Evolutionary conservation across 2,797 vertebrate species (phyloP).

Genomic region (Platyrinchus mystaceus): DNA sequence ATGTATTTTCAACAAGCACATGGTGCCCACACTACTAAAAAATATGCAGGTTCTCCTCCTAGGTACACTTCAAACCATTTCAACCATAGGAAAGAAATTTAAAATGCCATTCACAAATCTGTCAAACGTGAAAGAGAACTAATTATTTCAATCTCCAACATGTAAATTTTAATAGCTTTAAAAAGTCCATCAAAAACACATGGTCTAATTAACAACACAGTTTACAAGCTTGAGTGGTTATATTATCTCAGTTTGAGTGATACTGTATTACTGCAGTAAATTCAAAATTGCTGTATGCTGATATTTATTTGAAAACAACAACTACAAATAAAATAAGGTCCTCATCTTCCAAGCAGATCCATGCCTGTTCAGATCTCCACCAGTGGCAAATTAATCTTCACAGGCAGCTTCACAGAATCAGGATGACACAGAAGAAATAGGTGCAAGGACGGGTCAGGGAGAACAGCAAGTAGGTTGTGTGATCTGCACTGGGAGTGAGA

Average conservation of each 20-base stretch:
- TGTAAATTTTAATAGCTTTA: slow-evolving; percentile 26
- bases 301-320: slow-evolving; percentile 19
- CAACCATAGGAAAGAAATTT: neutral
- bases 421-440: neutral
- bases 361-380: neutral
- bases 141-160: slow-evolving; percentile 30
- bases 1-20: neutral
- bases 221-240: slow-evolving; percentile 26
- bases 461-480: neutral
- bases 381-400: neutral
- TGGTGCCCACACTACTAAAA: neutral
- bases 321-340: neutral
- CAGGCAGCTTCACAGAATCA: neutral
- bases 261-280: neutral
- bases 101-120: slow-evolving; percentile 35
- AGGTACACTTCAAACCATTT: slow-evolving; percentile 16
- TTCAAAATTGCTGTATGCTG: neutral
- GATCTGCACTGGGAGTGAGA: neutral
- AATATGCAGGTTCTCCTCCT: neutral
- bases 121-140: slow-evolving; percentile 48
- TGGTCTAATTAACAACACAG: slow-evolving; percentile 39
- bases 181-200: slow-evolving; percentile 49
- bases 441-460: neutral
- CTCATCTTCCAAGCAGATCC: neutral
- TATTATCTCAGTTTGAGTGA: slow-evolving; percentile 25